phyloP scores from a whole-genome alignment of 2,888 invertebrate species.

The Stenoptilia bipunctidactyla region DNA sequence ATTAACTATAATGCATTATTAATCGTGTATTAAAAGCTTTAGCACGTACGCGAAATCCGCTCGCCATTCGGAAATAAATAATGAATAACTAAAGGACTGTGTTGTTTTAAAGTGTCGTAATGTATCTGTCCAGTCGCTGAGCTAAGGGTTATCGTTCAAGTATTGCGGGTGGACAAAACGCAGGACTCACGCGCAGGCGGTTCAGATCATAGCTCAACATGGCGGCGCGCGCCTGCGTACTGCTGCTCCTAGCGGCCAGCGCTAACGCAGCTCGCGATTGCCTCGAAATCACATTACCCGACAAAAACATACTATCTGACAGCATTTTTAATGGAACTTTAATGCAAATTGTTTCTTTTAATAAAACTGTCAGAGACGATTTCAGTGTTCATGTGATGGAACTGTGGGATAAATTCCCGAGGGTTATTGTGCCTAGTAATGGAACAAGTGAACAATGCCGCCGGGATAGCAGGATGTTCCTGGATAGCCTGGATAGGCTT shows the following conservation, averaged over 20 bases:
- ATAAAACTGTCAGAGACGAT: constrained; percentile 35
- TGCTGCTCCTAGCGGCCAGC: constrained; percentile 28
- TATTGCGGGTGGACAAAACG: constrained; percentile 3
- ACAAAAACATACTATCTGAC: constrained; percentile 34
- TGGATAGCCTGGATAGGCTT: constrained; percentile 45
- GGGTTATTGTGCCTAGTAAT: constrained; percentile 52
- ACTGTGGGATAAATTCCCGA: constrained; percentile 52
- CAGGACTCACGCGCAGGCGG: constrained; percentile 15
- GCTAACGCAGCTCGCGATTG: constrained; percentile 43
- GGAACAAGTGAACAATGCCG: constrained; percentile 59
- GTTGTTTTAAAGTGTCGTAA: background rate
- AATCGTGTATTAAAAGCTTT: too few relatives aligned
- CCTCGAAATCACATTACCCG: constrained; percentile 49
- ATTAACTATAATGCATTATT: too few relatives aligned
- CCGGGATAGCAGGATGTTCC: constrained; percentile 42
- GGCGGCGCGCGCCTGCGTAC: constrained; percentile 56
- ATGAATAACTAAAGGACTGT: too few relatives aligned
- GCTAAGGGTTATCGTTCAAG: constrained; percentile 20
- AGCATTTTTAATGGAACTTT: constrained; percentile 44
- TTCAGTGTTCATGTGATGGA: constrained; percentile 39
- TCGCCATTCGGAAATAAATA: too few relatives aligned
- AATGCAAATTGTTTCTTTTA: constrained; percentile 33
- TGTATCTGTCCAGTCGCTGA: background rate
- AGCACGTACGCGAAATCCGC: too few relatives aligned
- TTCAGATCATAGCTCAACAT: constrained; percentile 25